Conservation (phyloP, 2,113 vertebrate genomes). For the Saccopteryx leptura region DNA sequence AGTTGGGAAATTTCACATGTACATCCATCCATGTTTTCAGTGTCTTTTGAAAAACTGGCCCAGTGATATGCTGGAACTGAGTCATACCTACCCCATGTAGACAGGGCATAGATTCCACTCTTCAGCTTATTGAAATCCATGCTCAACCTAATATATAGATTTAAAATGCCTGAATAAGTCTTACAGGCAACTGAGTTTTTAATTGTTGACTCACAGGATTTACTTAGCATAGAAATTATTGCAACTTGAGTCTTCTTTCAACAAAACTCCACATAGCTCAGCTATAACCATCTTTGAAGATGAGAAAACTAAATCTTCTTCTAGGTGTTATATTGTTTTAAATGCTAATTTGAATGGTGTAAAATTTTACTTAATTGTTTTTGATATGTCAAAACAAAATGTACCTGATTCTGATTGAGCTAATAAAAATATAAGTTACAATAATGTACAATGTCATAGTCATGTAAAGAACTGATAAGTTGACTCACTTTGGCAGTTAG, state of each 20-base stretch:
- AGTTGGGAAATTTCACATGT: background rate
- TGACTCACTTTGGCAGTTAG: background rate
- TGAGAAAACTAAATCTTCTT: background rate
- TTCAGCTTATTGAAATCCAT: background rate
- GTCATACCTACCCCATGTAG: background rate
- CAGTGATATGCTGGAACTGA: background rate
- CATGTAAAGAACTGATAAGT: background rate
- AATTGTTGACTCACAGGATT: background rate
- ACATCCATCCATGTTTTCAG: fast-evolving
- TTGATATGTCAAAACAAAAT: slow-evolving; percentile 27
- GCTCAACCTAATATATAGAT: background rate
- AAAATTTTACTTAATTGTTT: slow-evolving; percentile 18
- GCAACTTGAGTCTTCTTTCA: background rate
- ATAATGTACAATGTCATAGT: background rate
- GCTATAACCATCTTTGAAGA: background rate
- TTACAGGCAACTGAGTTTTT: background rate
- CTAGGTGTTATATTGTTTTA: background rate
- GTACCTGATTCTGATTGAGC: background rate
- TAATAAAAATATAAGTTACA: background rate
- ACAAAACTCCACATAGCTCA: background rate
- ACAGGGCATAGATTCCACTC: background rate
- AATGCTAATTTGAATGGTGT: background rate
- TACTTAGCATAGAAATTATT: slow-evolving; percentile 31
- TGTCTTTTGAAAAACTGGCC: background rate
- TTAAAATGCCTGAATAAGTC: background rate